Conservation (phyloP, 1,140 invertebrate species). For the Limonius californicus region DNA sequence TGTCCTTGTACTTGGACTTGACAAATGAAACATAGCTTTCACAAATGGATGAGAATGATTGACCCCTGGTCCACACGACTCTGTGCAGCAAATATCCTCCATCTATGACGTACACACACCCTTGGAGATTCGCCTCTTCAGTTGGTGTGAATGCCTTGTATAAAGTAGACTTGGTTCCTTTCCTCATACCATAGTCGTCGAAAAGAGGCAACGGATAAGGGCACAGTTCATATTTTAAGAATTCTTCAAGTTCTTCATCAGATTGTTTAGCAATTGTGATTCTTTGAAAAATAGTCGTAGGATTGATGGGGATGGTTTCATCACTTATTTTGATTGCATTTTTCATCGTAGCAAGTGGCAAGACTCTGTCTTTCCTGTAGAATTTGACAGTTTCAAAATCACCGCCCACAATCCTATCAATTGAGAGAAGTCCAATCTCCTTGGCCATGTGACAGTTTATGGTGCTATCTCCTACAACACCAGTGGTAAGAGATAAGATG, state of each 20-base stretch:
- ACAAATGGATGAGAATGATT: background rate
- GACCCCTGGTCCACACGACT: constrained; percentile 31
- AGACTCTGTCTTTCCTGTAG: background rate
- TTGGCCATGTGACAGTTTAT: background rate
- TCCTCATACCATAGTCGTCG: constrained; percentile 35
- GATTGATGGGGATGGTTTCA: background rate
- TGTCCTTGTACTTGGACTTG: background rate
- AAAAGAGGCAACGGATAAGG: constrained; percentile 41
- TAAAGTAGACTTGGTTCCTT: too few species aligned
- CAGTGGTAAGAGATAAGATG: background rate
- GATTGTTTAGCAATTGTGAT: constrained; percentile 33
- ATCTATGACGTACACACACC: constrained; percentile 29
- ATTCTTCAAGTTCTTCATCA: constrained; percentile 39
- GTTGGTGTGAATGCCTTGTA: constrained; percentile 1
- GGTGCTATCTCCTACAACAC: background rate
- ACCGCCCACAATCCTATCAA: background rate
- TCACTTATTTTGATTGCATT: background rate
- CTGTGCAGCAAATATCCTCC: constrained; percentile 39
- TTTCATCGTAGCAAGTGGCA: background rate
- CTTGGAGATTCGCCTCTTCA: background rate
- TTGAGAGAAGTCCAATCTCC: background rate
- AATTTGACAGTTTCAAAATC: background rate
- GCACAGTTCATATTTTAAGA: constrained; percentile 43
- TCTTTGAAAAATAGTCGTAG: constrained; percentile 26
- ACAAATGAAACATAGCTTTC: background rate